Conservation (phyloP, 2,113 vertebrate species). For the Morone saxatilis region DNA sequence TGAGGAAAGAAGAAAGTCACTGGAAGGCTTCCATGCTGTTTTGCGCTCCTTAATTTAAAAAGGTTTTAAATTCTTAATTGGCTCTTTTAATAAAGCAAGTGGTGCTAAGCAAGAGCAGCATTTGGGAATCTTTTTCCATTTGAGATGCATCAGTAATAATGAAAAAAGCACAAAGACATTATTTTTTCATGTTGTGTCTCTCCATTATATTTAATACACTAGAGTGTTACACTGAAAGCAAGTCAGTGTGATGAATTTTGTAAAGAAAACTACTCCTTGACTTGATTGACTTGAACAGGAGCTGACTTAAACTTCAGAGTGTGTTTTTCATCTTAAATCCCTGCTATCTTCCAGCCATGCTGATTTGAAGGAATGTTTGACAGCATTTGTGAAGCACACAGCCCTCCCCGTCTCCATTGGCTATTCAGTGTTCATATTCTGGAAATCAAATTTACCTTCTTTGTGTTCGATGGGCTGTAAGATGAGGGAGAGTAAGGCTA, state of each 20-base stretch:
- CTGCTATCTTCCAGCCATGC: slow-evolving; percentile 36
- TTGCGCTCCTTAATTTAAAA: slow-evolving; percentile 58
- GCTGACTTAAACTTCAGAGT: slow-evolving; percentile 47
- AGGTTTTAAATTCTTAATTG: slow-evolving; percentile 73
- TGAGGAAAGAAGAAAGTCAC: slow-evolving; percentile 34
- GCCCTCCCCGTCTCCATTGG: slow-evolving; percentile 34
- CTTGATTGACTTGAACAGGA: slow-evolving; percentile 71
- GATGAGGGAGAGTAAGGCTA: slow-evolving; percentile 26
- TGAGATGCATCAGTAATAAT: slow-evolving; percentile 77
- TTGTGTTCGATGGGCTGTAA: slow-evolving; percentile 45
- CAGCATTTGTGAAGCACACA: slow-evolving; percentile 36
- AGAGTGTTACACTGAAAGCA: slow-evolving; percentile 62
- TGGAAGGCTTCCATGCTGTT: slow-evolving; percentile 46
- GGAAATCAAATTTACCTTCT: slow-evolving; percentile 53
- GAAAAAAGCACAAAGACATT: slow-evolving; percentile 69
- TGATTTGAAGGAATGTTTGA: slow-evolving; percentile 60
- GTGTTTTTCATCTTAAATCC: slow-evolving; percentile 60
- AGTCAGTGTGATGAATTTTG: slow-evolving; percentile 72
- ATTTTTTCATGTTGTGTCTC: slow-evolving; percentile 64
- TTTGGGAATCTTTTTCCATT: slow-evolving; percentile 64
- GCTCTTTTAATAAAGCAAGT: slow-evolving; percentile 75
- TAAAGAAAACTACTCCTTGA: slow-evolving; percentile 56
- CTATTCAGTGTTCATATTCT: slow-evolving; percentile 34
- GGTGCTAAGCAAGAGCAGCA: slow-evolving; percentile 57
- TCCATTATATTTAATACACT: slow-evolving; percentile 68